A percentile compares a stretch with the other conserved stretches of the same genome.
Evolutionary conservation across 2,797 vertebrate genomes (phyloP).

Genomic region (Alectoris magna): DNA sequence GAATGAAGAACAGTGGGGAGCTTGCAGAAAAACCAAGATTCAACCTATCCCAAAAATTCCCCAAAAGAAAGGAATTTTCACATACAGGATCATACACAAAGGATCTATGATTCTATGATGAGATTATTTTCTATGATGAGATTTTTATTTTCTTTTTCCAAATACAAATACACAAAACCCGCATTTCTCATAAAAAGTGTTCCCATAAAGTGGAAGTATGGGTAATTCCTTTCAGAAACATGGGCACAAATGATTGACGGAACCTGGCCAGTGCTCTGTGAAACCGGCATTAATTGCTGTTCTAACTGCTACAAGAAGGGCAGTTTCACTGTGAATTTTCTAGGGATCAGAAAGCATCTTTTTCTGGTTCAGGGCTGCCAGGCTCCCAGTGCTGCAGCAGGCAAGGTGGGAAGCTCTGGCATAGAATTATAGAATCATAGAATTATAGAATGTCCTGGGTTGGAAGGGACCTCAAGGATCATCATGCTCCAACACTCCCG

Average conservation of each 20-base stretch:
- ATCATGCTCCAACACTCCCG: too few relatives aligned
- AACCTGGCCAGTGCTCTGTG: background rate
- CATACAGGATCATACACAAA: background rate
- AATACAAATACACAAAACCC: fast-evolving
- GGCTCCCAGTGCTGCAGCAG: background rate
- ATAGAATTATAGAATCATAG: too few relatives aligned
- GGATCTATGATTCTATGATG: background rate
- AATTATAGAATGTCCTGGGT: too few relatives aligned
- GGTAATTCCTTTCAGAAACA: background rate
- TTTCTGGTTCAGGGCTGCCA: background rate
- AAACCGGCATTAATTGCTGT: background rate
- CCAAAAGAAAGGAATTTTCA: background rate
- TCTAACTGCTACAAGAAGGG: background rate
- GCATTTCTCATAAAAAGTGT: fast-evolving
- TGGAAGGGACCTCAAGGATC: too few relatives aligned
- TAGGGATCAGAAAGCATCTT: background rate
- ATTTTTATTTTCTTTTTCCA: background rate
- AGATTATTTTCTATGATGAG: background rate
- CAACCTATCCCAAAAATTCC: background rate
- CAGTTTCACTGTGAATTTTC: background rate
- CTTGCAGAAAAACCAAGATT: background rate
- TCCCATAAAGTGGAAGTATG: background rate
- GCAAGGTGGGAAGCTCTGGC: background rate
- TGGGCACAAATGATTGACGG: background rate
- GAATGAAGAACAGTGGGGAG: background rate